Evolutionary conservation across 2,888 invertebrate genomes (phyloP), one percentile per base, ranked within the genome.

Genomic region (Erebia epiphron): DNA sequence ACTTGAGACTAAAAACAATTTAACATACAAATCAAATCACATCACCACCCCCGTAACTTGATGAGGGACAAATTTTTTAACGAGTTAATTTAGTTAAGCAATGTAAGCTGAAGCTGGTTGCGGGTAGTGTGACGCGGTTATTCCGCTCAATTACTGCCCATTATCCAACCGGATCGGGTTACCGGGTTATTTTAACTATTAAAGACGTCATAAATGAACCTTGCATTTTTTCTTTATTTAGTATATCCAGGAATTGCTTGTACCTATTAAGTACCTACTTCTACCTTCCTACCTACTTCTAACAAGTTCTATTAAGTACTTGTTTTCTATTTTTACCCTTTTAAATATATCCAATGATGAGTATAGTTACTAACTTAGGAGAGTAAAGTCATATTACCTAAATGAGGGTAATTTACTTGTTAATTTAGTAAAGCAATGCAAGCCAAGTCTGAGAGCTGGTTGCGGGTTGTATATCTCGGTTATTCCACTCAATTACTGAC

Each of bases 401-500:
- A 35, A 35, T 35, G 35, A 35, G 35, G 35, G 7, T 35, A 35
- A 35, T 35, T 35, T 35, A 35, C 35, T 35, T 35, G 74, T 75
- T 73, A 75, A 77, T 78, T 70, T 75, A 71, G 77, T 73, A 75
- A 75, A 79, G 80, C 80, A 65, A 70, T 81, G 83, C 84, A 84
- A 86, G 82, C 80, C 79, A 85, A 85, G 35, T 35, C 35, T 35
- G 35, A 35, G 35, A 80, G 67, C 70, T 79, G 75, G 49, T 67
- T 69, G 82, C 83, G 77, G 76, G 83, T 85, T 82, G 75, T 74
- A 68, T 77, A 72, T 86, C 82, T 82, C 79, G 83, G 83, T 89
- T 89, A 88, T 91, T 91, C 86, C 86, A 85, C 77, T 83, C 90
- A 90, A 92, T 92, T 92, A 88, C 83, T 77, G 79, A 69, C 83